Conservation (phyloP, 2,797 vertebrate genomes). For the Acrossocheilus wenchowensis region DNA sequence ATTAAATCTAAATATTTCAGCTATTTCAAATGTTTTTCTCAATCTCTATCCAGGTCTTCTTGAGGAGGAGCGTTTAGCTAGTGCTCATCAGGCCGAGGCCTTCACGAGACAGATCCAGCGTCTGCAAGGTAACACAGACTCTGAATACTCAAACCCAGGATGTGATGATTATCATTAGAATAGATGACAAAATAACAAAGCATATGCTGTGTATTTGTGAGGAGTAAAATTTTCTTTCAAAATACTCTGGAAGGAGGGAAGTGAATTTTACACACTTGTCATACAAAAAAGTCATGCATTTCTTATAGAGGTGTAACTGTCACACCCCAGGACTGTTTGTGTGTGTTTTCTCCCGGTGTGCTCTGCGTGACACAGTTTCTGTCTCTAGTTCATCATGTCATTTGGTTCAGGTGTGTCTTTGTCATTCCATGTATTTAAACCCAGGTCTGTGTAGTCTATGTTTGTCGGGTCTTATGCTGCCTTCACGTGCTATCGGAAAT, state of each 20-base stretch:
- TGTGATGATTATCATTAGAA: neutral
- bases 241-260: neutral
- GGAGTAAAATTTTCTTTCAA: neutral
- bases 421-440: too few species aligned
- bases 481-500: too few species aligned
- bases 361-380: too few species aligned
- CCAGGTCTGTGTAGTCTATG: too few species aligned
- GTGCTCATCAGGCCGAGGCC: conserved; percentile 89
- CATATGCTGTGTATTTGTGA: neutral
- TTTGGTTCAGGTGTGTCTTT: too few species aligned
- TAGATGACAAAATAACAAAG: neutral
- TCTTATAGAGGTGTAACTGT: neutral
- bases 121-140: conserved; percentile 81
- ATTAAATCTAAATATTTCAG: neutral
- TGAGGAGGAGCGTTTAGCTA: conserved; percentile 89
- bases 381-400: too few species aligned
- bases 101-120: conserved; percentile 91
- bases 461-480: too few species aligned
- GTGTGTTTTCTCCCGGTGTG: too few species aligned
- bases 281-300: neutral
- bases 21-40: neutral
- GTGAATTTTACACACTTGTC: too few species aligned
- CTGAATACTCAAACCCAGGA: neutral
- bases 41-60: conserved; percentile 77
- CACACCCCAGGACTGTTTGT: too few species aligned